Conservation (phyloP, 2,113 vertebrate genomes). For the Tragulus kanchil region DNA sequence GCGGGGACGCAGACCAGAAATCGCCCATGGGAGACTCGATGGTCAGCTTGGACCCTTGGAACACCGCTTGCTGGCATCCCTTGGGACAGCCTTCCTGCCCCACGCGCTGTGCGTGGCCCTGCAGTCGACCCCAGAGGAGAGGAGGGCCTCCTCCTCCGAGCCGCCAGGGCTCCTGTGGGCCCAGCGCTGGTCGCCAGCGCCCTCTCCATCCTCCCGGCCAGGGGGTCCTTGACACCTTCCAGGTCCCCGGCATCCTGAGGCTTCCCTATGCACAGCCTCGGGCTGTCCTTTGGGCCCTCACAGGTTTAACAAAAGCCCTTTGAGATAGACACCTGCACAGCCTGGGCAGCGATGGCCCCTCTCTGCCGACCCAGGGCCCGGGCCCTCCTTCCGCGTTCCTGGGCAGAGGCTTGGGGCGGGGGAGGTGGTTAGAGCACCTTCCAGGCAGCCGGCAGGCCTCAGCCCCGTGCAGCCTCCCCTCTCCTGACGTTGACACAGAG, state of each 20-base stretch:
- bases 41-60: rapidly evolving
- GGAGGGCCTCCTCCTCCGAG: background rate
- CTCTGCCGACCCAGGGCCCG: background rate
- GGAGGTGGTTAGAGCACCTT: background rate
- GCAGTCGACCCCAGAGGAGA: background rate
- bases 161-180: rapidly evolving
- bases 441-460: background rate
- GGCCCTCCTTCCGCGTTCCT: too few species aligned
- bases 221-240: background rate
- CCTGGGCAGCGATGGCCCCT: slow-evolving; percentile 22
- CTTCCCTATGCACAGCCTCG: background rate
- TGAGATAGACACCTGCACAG: slow-evolving; percentile 75
- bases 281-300: slow-evolving; percentile 60
- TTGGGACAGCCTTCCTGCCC: background rate
- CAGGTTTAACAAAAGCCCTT: slow-evolving; percentile 80
- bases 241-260: slow-evolving; percentile 26
- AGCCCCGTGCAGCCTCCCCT: rapidly evolving
- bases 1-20: background rate
- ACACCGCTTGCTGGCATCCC: background rate
- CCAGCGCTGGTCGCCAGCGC: background rate
- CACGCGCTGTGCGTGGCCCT: background rate
- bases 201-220: background rate
- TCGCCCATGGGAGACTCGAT: background rate
- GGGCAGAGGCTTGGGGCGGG: background rate
- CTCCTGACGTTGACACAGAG: background rate